Evolutionary conservation across 2,888 invertebrate genomes (phyloP).

Genomic region (Galerucella pusilla): DNA sequence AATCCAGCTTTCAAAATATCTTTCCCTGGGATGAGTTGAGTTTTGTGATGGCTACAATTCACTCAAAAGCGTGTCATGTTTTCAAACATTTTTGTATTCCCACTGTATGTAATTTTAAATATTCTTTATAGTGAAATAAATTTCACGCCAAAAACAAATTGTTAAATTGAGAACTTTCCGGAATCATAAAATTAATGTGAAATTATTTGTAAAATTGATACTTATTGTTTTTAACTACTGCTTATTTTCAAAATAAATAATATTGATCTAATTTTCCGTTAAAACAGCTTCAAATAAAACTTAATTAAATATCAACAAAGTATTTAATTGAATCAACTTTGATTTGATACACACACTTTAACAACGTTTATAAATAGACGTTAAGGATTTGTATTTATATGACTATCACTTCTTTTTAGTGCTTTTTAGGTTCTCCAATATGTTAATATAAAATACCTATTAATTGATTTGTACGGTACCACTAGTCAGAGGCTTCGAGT

Average conservation of each 20-base stretch:
- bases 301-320: constrained; percentile 2
- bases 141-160: constrained; percentile 1
- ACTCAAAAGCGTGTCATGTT: not conserved
- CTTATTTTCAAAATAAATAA: not conserved
- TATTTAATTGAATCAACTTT: not conserved
- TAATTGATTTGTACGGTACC: too few relatives aligned
- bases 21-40: not conserved
- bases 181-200: not conserved
- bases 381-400: not conserved
- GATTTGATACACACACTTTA: not conserved
- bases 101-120: not conserved
- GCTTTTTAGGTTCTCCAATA: not conserved
- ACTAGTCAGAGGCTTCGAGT: too few relatives aligned
- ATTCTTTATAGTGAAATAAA: not conserved
- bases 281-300: not conserved
- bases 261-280: constrained; percentile 1
- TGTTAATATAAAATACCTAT: too few relatives aligned
- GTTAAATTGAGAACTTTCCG: constrained; percentile 1
- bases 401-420: not conserved
- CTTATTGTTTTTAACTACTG: not conserved
- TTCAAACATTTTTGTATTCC: not conserved
- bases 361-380: not conserved
- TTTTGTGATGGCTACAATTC: not conserved
- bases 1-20: not conserved
- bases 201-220: not conserved